These are phyloP conservation scores for Leucoraja erinaceus DNA, from an alignment of 2,113 vertebrate species.

Conservation along the genomic window DNA sequence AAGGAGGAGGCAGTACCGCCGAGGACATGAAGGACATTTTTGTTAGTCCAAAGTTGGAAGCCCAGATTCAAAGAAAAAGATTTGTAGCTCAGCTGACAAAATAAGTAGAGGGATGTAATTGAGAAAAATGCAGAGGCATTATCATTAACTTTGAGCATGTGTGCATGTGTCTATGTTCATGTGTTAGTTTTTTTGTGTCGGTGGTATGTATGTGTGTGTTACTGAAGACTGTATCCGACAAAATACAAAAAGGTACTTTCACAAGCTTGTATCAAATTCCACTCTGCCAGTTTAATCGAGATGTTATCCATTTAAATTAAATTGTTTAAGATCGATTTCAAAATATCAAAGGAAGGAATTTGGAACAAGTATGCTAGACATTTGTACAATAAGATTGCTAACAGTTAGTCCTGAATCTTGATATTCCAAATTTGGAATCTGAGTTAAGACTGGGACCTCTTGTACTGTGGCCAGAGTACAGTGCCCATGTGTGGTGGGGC, in stretches of 20 bases:
- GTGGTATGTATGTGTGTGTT: no score
- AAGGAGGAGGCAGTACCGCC: not conserved
- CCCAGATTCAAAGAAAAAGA: not conserved
- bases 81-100: not conserved
- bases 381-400: not conserved
- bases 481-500: not conserved
- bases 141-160: not conserved
- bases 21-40: not conserved
- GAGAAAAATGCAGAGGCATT: not conserved
- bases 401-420: not conserved
- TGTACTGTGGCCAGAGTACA: not conserved
- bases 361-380: not conserved
- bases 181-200: no score
- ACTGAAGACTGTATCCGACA: not conserved
- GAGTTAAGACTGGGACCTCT: not conserved
- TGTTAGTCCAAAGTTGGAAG: not conserved
- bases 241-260: not conserved
- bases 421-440: conserved; percentile 4
- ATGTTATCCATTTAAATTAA: conserved; percentile 1
- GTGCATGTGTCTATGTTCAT: not conserved
- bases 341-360: conserved; percentile 5
- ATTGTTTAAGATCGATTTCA: not conserved
- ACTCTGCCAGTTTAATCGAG: not conserved
- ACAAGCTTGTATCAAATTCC: not conserved
- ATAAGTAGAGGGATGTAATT: not conserved